Evolutionary conservation across 2,888 invertebrate species (phyloP).

Genomic region (Drosophila rellima): DNA sequence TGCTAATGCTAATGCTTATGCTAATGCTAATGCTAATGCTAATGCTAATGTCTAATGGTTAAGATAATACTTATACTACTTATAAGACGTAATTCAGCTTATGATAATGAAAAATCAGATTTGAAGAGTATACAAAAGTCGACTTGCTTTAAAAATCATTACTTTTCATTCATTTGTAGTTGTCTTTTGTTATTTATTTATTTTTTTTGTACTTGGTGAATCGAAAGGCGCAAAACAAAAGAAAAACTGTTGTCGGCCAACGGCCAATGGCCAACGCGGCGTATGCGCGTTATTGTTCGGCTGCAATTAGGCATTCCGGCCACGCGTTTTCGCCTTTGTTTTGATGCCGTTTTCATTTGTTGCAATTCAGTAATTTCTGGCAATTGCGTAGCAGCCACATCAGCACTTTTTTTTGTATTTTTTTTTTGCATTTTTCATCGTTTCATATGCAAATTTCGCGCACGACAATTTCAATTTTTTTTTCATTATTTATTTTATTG

Average conservation of each 20-base stretch:
- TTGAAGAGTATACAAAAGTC: slow-evolving; percentile 2
- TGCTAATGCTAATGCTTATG: neutral
- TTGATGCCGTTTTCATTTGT: slow-evolving; percentile 43
- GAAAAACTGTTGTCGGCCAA: slow-evolving; percentile 23
- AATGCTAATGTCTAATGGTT: neutral
- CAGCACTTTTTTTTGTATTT: slow-evolving; percentile 24
- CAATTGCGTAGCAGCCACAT: slow-evolving; percentile 31
- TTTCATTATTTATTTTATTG: slow-evolving; percentile 38
- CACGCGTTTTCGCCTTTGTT: slow-evolving; percentile 53
- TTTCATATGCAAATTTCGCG: slow-evolving; percentile 57
- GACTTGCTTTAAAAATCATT: neutral
- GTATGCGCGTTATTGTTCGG: slow-evolving; percentile 56
- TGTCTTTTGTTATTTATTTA: neutral
- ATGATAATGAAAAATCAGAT: neutral
- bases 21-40: neutral
- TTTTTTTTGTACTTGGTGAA: slow-evolving; percentile 8
- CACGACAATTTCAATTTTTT: slow-evolving; percentile 52
- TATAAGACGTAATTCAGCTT: too few relatives aligned
- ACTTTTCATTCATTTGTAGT: neutral
- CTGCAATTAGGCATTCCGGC: slow-evolving; percentile 46
- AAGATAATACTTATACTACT: neutral
- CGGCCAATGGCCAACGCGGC: slow-evolving; percentile 27
- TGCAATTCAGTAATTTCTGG: slow-evolving; percentile 47
- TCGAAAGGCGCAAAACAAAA: slow-evolving; percentile 20
- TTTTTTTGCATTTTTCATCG: slow-evolving; percentile 49